Percentiles rank a stretch among this genome's conserved stretches.
These are phyloP conservation scores for Etia nguti DNA, from an alignment of 2,113 vertebrate genomes.

Conservation along the genomic window DNA sequence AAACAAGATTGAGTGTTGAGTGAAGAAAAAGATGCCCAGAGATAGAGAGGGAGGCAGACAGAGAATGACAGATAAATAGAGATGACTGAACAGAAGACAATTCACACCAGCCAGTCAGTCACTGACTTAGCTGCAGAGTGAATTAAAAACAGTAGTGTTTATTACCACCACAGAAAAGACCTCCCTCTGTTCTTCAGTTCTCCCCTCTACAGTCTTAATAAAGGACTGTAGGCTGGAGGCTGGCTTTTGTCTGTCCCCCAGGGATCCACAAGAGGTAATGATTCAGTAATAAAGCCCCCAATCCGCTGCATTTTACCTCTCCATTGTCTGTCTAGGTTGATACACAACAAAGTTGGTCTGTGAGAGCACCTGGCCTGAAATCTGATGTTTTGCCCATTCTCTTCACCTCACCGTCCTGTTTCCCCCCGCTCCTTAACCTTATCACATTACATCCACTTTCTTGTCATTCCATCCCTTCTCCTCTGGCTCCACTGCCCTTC, in stretches of 20 bases:
- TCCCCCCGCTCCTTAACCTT: neutral
- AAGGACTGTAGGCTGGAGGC: neutral
- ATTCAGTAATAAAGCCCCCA: neutral
- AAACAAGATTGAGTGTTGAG: conserved; percentile 22
- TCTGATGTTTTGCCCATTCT: neutral
- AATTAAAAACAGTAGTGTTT: conserved; percentile 42
- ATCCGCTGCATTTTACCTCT: neutral
- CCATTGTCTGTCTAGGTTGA: neutral
- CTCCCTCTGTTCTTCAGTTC: neutral
- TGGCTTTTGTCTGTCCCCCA: neutral
- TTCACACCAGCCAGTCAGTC: conserved; percentile 14
- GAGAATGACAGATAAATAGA: conserved; percentile 39
- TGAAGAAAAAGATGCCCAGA: conserved; percentile 25
- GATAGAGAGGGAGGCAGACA: conserved; percentile 10
- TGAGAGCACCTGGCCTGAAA: neutral
- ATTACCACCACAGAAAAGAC: conserved; percentile 28
- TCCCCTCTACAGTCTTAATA: neutral
- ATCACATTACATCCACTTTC: conserved; percentile 13
- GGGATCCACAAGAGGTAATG: neutral
- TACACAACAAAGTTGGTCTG: neutral
- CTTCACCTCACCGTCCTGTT: neutral
- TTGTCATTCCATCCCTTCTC: neutral
- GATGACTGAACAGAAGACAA: conserved; percentile 20
- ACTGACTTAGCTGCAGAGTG: neutral
- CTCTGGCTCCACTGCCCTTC: neutral